phyloP scores from a whole-genome alignment of 2,888 invertebrate genomes.

The Caenorhabditis panamensis region DNA sequence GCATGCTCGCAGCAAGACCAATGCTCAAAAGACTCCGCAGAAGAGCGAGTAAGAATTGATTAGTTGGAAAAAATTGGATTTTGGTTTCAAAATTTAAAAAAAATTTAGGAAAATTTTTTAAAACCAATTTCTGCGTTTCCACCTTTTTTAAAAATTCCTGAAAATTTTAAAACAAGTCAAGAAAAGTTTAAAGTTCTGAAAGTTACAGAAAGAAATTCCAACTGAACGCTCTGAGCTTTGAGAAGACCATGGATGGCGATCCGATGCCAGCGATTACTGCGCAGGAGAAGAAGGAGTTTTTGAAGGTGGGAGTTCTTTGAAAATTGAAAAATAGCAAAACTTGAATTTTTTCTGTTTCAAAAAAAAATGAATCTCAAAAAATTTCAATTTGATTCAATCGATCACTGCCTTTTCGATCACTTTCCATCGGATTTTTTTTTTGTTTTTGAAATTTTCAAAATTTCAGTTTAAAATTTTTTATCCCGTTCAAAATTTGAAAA shows the following conservation, averaged over 20 bases:
- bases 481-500: not conserved
- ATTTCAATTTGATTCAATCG: not conserved
- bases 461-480: not conserved
- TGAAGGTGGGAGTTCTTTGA: slow-evolving; percentile 23
- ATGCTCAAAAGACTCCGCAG: slow-evolving; percentile 5
- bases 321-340: not conserved
- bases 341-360: not conserved
- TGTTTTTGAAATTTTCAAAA: not conserved
- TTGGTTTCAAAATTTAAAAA: not conserved
- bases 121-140: too few species aligned
- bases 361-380: not conserved
- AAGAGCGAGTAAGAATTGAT: not conserved
- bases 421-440: too few species aligned
- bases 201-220: slow-evolving; percentile 31
- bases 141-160: not conserved
- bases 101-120: not conserved
- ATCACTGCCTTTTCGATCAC: not conserved
- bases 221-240: slow-evolving; percentile 47
- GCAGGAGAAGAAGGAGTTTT: slow-evolving; percentile 48
- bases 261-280: slow-evolving; percentile 57
- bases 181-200: too few species aligned
- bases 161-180: too few species aligned
- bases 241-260: slow-evolving; percentile 47
- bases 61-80: not conserved
- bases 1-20: slow-evolving; percentile 24